Evolutionary conservation across 92 coral and sea anemone species (phyloP).

Genomic region (Bergia sp.): DNA sequence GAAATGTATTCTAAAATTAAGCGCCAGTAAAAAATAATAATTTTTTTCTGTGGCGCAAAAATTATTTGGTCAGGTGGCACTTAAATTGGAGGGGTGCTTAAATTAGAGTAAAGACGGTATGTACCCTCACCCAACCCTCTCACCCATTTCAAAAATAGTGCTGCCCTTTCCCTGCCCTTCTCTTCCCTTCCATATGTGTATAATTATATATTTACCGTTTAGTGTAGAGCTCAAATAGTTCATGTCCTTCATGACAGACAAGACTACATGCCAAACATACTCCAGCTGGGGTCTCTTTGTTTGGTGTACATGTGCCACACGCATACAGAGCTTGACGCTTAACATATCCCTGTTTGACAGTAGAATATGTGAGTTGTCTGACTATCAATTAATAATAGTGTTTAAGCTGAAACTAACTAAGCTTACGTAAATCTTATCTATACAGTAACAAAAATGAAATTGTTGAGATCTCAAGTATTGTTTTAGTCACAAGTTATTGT

Average conservation of each 20-base stretch:
- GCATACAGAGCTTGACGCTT: conserved; percentile 95
- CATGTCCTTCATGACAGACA: conserved; percentile 94
- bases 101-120: too few species aligned
- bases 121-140: not conserved
- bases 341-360: conserved; percentile 72
- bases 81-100: too few species aligned
- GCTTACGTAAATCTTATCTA: not conserved
- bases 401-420: too few species aligned
- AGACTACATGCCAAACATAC: conserved; percentile 91
- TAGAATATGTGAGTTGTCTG: not conserved
- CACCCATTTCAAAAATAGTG: not conserved
- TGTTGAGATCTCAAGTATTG: too few species aligned
- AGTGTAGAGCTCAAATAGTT: conserved; percentile 92
- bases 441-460: too few species aligned
- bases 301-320: conserved; percentile 79
- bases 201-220: conserved; percentile 68
- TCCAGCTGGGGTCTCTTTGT: conserved; percentile 73
- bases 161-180: not conserved
- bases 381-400: too few species aligned
- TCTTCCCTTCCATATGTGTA: not conserved
- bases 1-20: too few species aligned
- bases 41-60: too few species aligned
- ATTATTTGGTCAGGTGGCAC: too few species aligned
- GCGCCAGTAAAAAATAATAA: too few species aligned
- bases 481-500: too few species aligned